Evolutionary conservation across 2,797 vertebrate genomes (phyloP).

Genomic region (Peromyscus aztecus): DNA sequence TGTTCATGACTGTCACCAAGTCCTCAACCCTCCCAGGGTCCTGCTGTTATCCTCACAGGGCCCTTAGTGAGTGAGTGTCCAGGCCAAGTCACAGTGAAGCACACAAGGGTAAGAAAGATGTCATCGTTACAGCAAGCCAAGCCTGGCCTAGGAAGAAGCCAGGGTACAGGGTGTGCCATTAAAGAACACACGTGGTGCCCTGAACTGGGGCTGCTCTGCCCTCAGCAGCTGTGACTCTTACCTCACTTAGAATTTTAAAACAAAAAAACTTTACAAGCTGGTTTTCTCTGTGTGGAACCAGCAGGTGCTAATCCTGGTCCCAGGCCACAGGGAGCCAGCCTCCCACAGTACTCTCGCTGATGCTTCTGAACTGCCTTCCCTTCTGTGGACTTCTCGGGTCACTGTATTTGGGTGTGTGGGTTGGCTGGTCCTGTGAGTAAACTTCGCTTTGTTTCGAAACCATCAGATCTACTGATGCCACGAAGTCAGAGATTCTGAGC

Average conservation of each 20-base stretch:
- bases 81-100: constrained; percentile 71
- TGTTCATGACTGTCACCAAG: constrained; percentile 85
- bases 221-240: neutral
- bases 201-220: neutral
- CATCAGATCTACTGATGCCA: neutral
- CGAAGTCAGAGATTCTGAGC: neutral
- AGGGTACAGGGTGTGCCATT: neutral
- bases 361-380: neutral
- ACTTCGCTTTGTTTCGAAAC: neutral
- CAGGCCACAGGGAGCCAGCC: fast-evolving
- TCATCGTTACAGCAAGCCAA: neutral
- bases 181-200: neutral
- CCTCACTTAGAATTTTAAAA: neutral
- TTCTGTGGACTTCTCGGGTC: neutral
- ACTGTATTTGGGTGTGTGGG: fast-evolving
- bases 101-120: constrained; percentile 34
- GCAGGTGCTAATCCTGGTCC: neutral
- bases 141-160: neutral
- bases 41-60: constrained; percentile 80
- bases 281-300: neutral
- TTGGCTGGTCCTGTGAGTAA: fast-evolving
- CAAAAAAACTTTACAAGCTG: no score
- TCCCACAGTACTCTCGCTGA: neutral
- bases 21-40: constrained; percentile 86
- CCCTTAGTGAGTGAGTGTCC: constrained; percentile 75